phyloP scores from a whole-genome alignment of 2,113 vertebrate species.

The Ceyx cyanopectus region DNA sequence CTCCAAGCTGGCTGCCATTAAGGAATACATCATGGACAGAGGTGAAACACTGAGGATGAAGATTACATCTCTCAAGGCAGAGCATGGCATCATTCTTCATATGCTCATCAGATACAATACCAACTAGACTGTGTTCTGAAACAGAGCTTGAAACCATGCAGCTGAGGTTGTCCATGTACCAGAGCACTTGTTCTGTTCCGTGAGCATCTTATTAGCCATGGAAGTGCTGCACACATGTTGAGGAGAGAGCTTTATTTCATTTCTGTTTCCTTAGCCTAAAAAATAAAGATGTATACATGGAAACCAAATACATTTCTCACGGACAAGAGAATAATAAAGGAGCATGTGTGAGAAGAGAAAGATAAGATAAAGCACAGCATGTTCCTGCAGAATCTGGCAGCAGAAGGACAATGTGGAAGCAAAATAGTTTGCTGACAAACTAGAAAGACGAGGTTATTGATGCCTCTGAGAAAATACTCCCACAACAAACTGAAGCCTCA shows the following conservation, averaged over 20 bases:
- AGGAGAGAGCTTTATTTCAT: conserved; percentile 40
- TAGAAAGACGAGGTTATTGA: conserved; percentile 54
- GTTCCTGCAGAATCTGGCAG: conserved; percentile 48
- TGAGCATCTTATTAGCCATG: not conserved
- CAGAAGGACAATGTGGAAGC: conserved; percentile 52
- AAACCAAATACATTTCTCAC: conserved; percentile 14
- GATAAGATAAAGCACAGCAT: not conserved
- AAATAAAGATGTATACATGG: conserved; percentile 38
- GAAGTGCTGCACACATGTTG: not conserved
- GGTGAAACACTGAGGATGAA: not conserved
- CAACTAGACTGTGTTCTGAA: not conserved
- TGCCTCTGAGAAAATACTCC: conserved; percentile 50
- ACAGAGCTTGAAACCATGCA: not conserved
- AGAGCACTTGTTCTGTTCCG: not conserved
- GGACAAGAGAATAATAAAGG: conserved; percentile 13
- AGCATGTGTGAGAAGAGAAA: conserved; percentile 9
- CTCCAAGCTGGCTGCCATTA: not conserved
- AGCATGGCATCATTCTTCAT: not conserved
- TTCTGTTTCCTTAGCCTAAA: conserved; percentile 51
- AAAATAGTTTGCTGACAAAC: conserved; percentile 47
- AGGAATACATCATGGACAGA: not conserved
- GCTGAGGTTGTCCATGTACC: accelerated
- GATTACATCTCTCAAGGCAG: not conserved
- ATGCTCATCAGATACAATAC: not conserved
- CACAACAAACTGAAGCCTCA: conserved; percentile 10